phyloP scores from a whole-genome alignment of 2,888 invertebrate species.

The Nudaria mundana region DNA sequence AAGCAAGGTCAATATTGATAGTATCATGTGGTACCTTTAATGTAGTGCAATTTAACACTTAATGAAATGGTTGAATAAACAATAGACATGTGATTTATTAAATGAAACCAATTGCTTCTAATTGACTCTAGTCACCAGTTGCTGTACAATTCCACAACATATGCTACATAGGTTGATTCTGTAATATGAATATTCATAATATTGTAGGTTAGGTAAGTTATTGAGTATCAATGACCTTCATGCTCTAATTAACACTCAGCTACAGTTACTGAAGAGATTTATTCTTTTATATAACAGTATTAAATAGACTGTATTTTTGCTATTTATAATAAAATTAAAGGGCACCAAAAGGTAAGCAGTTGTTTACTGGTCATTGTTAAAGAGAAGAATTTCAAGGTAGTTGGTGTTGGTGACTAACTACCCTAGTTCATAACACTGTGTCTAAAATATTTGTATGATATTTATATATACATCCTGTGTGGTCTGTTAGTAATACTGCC shows the following conservation, averaged over 20 bases:
- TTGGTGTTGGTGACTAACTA: too few relatives aligned
- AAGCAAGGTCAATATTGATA: not conserved
- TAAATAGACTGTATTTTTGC: not conserved
- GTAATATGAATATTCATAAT: too few relatives aligned
- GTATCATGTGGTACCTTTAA: not conserved
- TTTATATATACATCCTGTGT: too few relatives aligned
- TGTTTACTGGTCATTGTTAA: too few relatives aligned
- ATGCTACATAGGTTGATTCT: too few relatives aligned
- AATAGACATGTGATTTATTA: not conserved
- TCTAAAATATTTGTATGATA: too few relatives aligned
- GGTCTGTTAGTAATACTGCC: too few relatives aligned
- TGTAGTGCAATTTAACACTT: not conserved
- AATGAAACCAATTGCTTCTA: slow-evolving; percentile 1
- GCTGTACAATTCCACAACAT: not conserved
- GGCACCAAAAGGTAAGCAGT: too few relatives aligned
- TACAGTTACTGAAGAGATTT: not conserved
- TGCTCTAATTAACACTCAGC: not conserved
- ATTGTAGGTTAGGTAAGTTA: not conserved
- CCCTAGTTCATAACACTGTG: too few relatives aligned
- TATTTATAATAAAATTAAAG: not conserved
- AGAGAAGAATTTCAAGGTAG: too few relatives aligned
- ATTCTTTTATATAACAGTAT: not conserved
- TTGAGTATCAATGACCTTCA: slow-evolving; percentile 5
- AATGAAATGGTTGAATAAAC: not conserved
- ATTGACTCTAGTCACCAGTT: not conserved